A percentile compares a stretch with the other conserved stretches of the same genome.
phyloP scores from a whole-genome alignment of 2,113 vertebrate genomes.

The Proterorhinus semilunaris region DNA sequence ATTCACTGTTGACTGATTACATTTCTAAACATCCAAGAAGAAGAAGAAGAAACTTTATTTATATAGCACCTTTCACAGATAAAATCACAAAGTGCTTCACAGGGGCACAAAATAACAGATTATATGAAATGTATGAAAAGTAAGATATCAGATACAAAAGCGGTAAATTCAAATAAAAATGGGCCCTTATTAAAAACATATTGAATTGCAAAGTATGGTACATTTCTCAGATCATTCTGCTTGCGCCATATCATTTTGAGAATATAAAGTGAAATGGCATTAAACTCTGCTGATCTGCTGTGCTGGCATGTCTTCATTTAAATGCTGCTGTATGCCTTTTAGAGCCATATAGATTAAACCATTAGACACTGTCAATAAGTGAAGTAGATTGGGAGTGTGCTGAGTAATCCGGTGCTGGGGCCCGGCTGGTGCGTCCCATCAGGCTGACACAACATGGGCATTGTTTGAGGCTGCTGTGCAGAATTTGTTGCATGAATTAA shows the following conservation, averaged over 20 bases:
- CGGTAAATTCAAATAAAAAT: not conserved
- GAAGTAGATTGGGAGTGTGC: constrained; percentile 15
- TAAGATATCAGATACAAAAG: not conserved
- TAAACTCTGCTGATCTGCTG: not conserved
- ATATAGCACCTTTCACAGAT: no score
- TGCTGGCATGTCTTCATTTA: not conserved
- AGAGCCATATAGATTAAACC: constrained; percentile 29
- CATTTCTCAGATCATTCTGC: not conserved
- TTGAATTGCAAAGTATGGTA: no score
- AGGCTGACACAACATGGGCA: not conserved
- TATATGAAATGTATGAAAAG: no score
- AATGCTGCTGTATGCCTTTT: constrained; percentile 11
- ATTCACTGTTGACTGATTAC: not conserved
- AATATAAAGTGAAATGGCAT: no score
- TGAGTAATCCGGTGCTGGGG: constrained; percentile 19
- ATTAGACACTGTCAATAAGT: constrained; percentile 23
- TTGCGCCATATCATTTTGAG: not conserved
- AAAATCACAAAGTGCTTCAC: no score
- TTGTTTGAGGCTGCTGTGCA: not conserved
- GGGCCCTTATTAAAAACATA: no score
- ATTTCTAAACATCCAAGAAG: not conserved
- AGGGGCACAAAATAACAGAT: no score
- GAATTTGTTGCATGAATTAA: not conserved
- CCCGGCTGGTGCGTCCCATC: not conserved
- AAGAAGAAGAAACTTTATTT: no score